Evolutionary conservation across 2,113 vertebrate species (phyloP).

Genomic region (Neolamprologus variostigma): DNA sequence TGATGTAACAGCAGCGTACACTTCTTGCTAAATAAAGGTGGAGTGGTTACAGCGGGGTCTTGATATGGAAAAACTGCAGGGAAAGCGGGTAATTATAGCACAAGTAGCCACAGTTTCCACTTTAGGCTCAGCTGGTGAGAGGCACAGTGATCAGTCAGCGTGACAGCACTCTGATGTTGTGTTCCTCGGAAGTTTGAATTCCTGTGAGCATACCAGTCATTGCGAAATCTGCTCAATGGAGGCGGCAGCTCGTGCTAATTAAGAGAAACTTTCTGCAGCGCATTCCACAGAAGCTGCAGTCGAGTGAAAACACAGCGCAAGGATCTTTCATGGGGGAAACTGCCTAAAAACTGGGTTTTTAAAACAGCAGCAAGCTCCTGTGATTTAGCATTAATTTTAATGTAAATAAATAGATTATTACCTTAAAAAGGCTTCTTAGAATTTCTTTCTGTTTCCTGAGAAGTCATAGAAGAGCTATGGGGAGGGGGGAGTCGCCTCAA

Average conservation of each 20-base stretch:
- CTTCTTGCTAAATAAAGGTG: background rate
- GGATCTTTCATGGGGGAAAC: background rate
- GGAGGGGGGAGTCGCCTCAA: background rate
- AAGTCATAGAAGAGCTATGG: background rate
- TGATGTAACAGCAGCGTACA: background rate
- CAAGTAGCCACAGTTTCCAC: background rate
- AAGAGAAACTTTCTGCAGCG: background rate
- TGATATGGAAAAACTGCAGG: background rate
- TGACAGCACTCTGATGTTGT: slow-evolving; percentile 14
- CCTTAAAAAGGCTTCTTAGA: background rate
- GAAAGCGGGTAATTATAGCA: background rate
- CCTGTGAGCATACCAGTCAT: background rate
- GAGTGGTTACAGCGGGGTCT: background rate
- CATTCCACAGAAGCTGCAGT: background rate
- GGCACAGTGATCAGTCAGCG: background rate
- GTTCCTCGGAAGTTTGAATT: background rate
- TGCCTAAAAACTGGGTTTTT: background rate
- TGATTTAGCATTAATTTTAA: background rate
- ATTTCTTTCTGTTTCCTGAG: background rate
- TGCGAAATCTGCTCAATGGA: background rate
- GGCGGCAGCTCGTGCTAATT: background rate
- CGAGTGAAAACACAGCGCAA: background rate
- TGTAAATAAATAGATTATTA: background rate
- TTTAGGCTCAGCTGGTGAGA: background rate
- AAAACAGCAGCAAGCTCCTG: background rate